Base-by-base conservation (phyloP, 2,797 vertebrate genomes). In the Hoplostethus mediterraneus region DNA sequence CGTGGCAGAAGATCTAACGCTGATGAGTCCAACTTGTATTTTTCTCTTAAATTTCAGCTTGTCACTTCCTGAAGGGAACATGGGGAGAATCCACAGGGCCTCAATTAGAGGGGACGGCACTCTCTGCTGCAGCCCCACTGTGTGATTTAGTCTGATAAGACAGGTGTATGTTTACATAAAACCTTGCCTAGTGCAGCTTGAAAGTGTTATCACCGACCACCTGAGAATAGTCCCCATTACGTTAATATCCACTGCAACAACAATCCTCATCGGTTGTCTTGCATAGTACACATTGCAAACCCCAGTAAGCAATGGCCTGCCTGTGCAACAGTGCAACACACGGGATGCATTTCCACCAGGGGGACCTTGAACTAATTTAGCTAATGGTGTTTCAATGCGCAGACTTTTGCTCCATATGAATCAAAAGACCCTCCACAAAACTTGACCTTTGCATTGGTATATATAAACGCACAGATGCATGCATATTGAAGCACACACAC, bases 391-490 rank as follows among this genome's bases (percentile, higher is more conserved):
- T 61, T 31, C 42, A 61, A 30, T 4, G 16, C 16, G 7, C 47
- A 48, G 47, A 48, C 5, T 48, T 48, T 17, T 48, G 59, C 44
- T 61, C 17, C 11, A 12, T 17, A 59, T 44, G 57, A 61, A 11
- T 21, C 9, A 59, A 2, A 30, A 1, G 21, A 47, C 25, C 13
- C 13, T 4, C 21, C 38, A 30, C 25, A 30, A 44, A 30, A 45
- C n/a, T 44, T 83, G 77, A 88, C 86, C 73, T 86, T 86, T 73
- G 71, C 16, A 85, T 70, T 64, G 71, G 54, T 63, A 69, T 51
- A 81, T 42, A 75, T 1, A 67, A 30, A 77, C 25, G 70, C 63
- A 44, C 45, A 74, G 14, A 73, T 80, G 67, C 64, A 63, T 30
- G 56, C 47, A 59, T 25, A 62, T 30, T 71, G 48, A 71, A 60